Evolutionary conservation across 1,140 invertebrate species (phyloP), one percentile per base, ranked within the genome.

Genomic region (Gryllus bimaculatus): DNA sequence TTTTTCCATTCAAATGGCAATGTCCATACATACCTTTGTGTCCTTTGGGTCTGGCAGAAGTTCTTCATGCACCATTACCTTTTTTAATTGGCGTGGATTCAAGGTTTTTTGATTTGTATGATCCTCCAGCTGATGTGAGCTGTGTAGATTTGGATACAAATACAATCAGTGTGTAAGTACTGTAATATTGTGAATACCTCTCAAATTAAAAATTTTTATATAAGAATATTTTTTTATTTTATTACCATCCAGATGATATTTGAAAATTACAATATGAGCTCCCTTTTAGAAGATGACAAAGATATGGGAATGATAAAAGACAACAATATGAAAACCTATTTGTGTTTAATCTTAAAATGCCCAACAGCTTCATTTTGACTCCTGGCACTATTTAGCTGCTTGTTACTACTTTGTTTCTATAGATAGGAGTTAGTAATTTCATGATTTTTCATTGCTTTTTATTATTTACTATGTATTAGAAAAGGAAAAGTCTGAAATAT

Each of bases 1-100:
- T 99, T 79, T 99, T 99, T 87, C 98, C 98, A 0, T 98, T 99
- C 85, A 97, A 98, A 84, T 99, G 98, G 98, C 97, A 99, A 86
- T 99, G 98, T 86, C 98, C 98, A 0, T 99, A 99, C 85, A 98
- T 99, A 87, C 98, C 98, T 15, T 88, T 99, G 10, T 99, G 98
- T 89, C 98, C 98, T 3, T 89, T 99, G 82, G 95, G 91, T 85
- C 83, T 94, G 10, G 91, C 90, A 20, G 90, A 90, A 84, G 95
- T 99, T 8, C 88, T 99, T 21, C 95, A 98, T 87, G 97, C 98
- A 49, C 98, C 98, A 0, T 88, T 98, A 82, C 98, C 98, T 8
- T 99, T 98, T 86, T 90, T 99, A 79, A 97, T 99, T 83, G 98
- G 98, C 76, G 95, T 97, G 8, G 96, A 97, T 85, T 97, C 96